Evolutionary conservation across 2,113 vertebrate genomes (phyloP).

Genomic region (Jacana jacana): DNA sequence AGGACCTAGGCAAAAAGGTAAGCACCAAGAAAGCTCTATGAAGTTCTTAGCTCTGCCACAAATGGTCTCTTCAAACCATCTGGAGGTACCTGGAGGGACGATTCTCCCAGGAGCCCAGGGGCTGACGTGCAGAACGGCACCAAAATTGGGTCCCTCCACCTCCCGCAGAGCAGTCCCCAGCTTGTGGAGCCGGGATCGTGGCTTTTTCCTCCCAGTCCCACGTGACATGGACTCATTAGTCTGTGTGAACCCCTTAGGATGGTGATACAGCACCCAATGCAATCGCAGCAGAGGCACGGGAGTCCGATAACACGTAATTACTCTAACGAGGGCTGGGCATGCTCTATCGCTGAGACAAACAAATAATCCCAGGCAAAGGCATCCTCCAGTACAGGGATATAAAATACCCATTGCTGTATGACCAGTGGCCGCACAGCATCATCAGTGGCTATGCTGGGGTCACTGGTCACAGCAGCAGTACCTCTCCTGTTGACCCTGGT

Average conservation of each 20-base stretch:
- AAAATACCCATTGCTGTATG: background rate
- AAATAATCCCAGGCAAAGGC: background rate
- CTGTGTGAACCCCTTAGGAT: fast-evolving
- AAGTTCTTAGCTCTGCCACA: background rate
- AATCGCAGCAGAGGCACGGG: background rate
- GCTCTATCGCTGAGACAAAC: background rate
- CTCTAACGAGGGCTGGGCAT: background rate
- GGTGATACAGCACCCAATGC: background rate
- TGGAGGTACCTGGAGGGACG: background rate
- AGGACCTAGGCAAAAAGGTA: background rate
- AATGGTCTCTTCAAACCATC: background rate
- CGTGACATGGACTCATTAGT: fast-evolving
- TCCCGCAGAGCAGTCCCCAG: background rate
- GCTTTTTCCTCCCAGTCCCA: background rate
- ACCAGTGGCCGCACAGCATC: no score
- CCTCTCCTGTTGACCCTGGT: background rate
- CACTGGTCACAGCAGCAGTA: background rate
- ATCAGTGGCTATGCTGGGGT: no score
- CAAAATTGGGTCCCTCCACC: fast-evolving
- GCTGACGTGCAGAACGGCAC: background rate
- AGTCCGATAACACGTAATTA: background rate
- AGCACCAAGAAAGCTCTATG: background rate
- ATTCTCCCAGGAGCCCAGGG: background rate
- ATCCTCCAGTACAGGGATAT: background rate
- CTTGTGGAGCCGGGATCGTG: background rate